phyloP scores from a whole-genome alignment of 30 jellyfish, hydroid and myxozoan species.

The Cassiopea andromeda region DNA sequence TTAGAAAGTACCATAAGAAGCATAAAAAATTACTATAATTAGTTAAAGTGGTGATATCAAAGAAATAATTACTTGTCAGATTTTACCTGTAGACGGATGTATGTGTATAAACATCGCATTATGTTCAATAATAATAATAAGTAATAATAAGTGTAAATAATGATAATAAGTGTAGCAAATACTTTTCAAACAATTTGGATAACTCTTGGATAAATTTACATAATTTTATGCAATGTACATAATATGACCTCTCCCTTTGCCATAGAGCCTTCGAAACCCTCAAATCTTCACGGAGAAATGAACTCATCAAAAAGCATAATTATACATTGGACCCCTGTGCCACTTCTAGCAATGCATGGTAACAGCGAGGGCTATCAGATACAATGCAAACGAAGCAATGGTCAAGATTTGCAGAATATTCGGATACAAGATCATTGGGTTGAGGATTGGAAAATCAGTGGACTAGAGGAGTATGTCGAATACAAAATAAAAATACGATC shows the following conservation, averaged over 20 bases:
- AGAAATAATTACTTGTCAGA: too few relatives aligned
- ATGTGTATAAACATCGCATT: too few relatives aligned
- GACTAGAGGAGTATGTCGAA: conserved; percentile 53
- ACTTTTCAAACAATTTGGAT: too few relatives aligned
- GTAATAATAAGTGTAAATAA: too few relatives aligned
- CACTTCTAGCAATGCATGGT: conserved; percentile 44
- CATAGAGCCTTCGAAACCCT: conserved; percentile 42
- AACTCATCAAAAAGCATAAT: conserved; percentile 47
- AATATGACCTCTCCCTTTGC: neutral
- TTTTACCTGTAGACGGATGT: too few relatives aligned
- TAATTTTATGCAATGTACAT: too few relatives aligned
- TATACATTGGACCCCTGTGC: conserved; percentile 43
- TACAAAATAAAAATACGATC: conserved; percentile 14
- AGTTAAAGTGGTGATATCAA: too few relatives aligned
- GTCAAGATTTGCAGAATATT: neutral
- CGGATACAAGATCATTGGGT: conserved; percentile 54
- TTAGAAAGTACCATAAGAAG: too few relatives aligned
- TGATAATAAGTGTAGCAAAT: too few relatives aligned
- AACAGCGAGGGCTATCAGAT: conserved; percentile 57
- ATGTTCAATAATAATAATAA: too few relatives aligned
- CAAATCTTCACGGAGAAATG: conserved; percentile 22
- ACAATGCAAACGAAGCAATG: neutral
- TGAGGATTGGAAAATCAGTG: conserved; percentile 1
- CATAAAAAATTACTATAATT: too few relatives aligned
- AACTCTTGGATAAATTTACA: too few relatives aligned